Percentiles rank a stretch among this genome's conserved stretches.
Evolutionary conservation across 2,113 vertebrate genomes (phyloP).

Genomic region (Ellobius talpinus): DNA sequence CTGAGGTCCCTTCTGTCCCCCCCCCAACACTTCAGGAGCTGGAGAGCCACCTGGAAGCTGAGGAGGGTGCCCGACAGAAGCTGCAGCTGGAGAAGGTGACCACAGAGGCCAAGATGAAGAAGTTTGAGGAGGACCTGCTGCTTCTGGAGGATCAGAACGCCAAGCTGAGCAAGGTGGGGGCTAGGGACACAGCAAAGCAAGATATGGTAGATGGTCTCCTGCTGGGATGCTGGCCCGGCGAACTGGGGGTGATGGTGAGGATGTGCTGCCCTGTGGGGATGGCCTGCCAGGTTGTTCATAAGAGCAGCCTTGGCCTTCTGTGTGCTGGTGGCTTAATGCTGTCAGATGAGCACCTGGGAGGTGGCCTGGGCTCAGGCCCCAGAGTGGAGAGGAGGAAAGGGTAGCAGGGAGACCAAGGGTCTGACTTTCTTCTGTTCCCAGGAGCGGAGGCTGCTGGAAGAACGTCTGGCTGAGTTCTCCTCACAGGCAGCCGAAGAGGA

Average conservation of each 20-base stretch:
- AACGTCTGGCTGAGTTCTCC: constrained; percentile 91
- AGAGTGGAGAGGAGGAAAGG: not conserved
- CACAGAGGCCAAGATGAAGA: constrained; percentile 92
- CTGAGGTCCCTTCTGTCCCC: not conserved
- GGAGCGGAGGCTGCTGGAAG: constrained; percentile 93
- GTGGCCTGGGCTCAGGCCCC: not conserved
- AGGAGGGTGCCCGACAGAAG: constrained; percentile 93
- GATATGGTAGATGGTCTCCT: constrained; percentile 62
- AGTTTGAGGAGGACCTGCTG: constrained; percentile 89
- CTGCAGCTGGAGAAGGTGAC: constrained; percentile 94
- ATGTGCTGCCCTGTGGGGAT: not conserved
- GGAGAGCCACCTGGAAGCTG: constrained; percentile 94
- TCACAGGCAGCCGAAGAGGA: constrained; percentile 94
- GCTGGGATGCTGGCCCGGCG: not conserved
- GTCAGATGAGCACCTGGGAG: too few species aligned
- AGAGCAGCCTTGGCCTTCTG: not conserved
- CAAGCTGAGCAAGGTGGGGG: constrained; percentile 89
- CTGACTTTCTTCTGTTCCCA: constrained; percentile 66
- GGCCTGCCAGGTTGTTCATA: not conserved
- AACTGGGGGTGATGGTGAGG: too few species aligned
- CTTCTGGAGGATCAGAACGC: constrained; percentile 91
- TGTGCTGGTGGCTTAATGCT: not conserved
- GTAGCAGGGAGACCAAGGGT: not conserved
- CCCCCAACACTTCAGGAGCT: constrained; percentile 87
- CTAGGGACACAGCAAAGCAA: constrained; percentile 78